Base-by-base conservation (phyloP, 2,113 vertebrate genomes). In the Leiothrix lutea region DNA sequence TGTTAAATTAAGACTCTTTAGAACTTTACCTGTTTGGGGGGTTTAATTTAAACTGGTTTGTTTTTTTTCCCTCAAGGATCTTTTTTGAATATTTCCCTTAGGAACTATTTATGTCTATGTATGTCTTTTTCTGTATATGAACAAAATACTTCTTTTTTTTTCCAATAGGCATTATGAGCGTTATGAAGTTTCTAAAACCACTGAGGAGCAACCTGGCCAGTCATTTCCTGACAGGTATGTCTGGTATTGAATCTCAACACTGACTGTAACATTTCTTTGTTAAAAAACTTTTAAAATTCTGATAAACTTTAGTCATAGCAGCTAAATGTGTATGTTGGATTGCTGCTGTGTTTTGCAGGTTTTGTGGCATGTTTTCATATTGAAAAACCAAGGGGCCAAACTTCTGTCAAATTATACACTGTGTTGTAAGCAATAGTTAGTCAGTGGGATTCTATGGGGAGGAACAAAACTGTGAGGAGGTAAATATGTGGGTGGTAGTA, bases 121-220 rank as follows among this genome's bases (percentile, higher is more conserved):
- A 8, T 42, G 10, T 80, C 4, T 65, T 47, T 86, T 84, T 61
- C 71, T 48, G 23, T 56, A 22, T 44, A 50, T 50, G 23, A 81
- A 57, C 8, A 31, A 54, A 69, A 80, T 28, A 5, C 23, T 12
- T n/a, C 2, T 25, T 48, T 36, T 50, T 18, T 51, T 48, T 31
- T n/a, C 65, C 16, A 3, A 35, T 18, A 97, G 97, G 21, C 92
- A 93, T 72, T 96, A 94, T 57, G 94, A 96, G 26, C 92, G 17
- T 80, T 96, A 96, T 2, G 97, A 97, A 84, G 61, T 90, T 74
- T 86, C 95, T 54, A 95, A 93, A 97, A 95, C 81, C 72, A 86
- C 35, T 17, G 94, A 96, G 65, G 94, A 95, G 42, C 94, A 70
- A 19, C 79, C 92, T 51, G 73, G 33, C 12, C 85, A 95, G 51